Conservation (phyloP, 2,113 vertebrate genomes). For the Lipophrys pholis region DNA sequence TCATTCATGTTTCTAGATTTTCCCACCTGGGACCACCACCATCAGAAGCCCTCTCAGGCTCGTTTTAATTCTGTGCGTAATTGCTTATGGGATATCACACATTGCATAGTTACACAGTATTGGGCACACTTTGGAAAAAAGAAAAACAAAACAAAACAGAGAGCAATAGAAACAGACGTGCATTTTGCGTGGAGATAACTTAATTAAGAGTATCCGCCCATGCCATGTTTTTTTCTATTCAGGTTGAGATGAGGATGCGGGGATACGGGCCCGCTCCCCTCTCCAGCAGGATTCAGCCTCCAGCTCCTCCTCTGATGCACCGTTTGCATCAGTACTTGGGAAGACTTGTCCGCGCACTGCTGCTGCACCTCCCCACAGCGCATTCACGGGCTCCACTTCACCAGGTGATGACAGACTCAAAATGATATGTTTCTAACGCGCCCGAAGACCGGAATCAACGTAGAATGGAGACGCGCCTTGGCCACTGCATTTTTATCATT, state of each 20-base stretch:
- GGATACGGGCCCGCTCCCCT: constrained; percentile 56
- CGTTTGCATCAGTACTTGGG: constrained; percentile 79
- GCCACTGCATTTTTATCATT: constrained; percentile 54
- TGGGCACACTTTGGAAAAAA: constrained; percentile 17
- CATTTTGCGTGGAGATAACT: constrained; percentile 21
- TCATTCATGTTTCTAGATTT: constrained; percentile 42
- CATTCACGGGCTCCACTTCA: constrained; percentile 62
- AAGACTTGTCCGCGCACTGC: constrained; percentile 71
- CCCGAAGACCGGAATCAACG: constrained; percentile 40
- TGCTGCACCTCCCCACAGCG: constrained; percentile 65
- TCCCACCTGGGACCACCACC: neutral
- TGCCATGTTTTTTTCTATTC: neutral
- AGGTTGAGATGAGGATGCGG: constrained; percentile 55
- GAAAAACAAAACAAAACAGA: constrained; percentile 15
- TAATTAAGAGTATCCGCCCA: constrained; percentile 27
- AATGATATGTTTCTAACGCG: constrained; percentile 57
- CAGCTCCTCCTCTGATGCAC: constrained; percentile 81
- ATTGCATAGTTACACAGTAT: constrained; percentile 13
- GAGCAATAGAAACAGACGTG: neutral
- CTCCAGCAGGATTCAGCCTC: constrained; percentile 69
- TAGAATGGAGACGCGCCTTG: constrained; percentile 76
- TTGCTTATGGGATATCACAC: constrained; percentile 20
- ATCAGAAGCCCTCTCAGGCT: constrained; percentile 21
- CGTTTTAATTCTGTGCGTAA: constrained; percentile 34
- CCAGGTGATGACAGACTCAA: constrained; percentile 64